These are phyloP conservation scores for Trematocara unimaculatum DNA, from an alignment of 2,113 vertebrate species.

Conservation along the genomic window DNA sequence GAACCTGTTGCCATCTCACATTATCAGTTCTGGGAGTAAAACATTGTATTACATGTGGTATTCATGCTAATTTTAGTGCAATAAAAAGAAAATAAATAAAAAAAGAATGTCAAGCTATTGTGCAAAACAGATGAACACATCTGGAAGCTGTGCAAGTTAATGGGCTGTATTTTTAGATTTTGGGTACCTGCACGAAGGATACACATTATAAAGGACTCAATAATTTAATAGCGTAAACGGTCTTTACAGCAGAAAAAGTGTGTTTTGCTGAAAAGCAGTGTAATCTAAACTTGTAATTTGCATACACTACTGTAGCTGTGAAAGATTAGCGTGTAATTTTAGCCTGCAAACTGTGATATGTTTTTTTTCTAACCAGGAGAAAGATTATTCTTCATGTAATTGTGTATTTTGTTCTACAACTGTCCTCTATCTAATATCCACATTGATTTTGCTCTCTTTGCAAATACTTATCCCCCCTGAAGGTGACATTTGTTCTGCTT, in stretches of 20 bases:
- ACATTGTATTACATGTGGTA: not conserved
- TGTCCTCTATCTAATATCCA: slow-evolving; percentile 14
- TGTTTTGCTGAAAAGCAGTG: not conserved
- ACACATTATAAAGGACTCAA: not conserved
- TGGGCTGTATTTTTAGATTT: not conserved
- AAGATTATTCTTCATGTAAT: not conserved
- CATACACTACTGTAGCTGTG: not conserved
- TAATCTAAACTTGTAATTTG: not conserved
- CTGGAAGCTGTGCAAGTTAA: not conserved
- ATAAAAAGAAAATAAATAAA: not conserved
- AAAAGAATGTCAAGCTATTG: not conserved
- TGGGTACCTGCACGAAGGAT: not conserved
- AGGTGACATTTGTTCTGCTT: slow-evolving; percentile 44
- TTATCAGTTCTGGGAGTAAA: not conserved
- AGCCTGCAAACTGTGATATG: not conserved
- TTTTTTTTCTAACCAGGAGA: not conserved
- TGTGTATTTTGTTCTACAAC: not conserved
- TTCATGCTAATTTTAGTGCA: not conserved
- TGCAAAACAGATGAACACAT: not conserved
- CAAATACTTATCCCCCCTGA: slow-evolving; percentile 11
- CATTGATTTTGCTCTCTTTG: slow-evolving; percentile 33
- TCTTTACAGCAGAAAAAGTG: not conserved
- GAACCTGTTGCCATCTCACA: not conserved
- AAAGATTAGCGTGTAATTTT: not conserved
- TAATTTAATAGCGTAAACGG: not conserved